Base-by-base conservation (phyloP, 1,140 invertebrate genomes). In the Mesaphorura yosii region DNA sequence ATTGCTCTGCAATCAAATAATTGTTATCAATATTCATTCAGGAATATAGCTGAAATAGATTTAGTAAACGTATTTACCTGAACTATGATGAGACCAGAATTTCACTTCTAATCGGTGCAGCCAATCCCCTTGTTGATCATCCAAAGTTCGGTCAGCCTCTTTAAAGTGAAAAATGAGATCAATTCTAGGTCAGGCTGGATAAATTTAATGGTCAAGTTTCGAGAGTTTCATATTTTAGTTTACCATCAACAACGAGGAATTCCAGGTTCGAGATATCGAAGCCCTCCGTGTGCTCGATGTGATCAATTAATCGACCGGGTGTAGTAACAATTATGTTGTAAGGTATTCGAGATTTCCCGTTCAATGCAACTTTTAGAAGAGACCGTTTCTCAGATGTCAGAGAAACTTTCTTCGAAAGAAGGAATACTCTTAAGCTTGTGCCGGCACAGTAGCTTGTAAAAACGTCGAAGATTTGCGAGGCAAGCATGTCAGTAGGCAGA, bases 111-210 rank as follows among this genome's bases (percentile, higher is more conserved):
- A 64, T 68, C 86, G 78, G 64, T 81, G 75, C 2, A 94, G 70
- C 89, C 88, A 94, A 66, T 92, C 83, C 64, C 87, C 82, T 68
- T 93, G 83, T 20, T 91, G 76, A 64, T 88, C 84, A 61, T 94
- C 87, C 71, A 93, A 82, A 56, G 92, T 83, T 58, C 88, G 75
- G 73, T 98, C 94, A 12, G 93, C 93, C 75, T 98, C n/a, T n/a
- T n/a, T n/a, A n/a, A n/a, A n/a, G n/a, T n/a, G n/a, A n/a, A n/a
- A n/a, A n/a, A n/a, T n/a, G n/a, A n/a, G 93, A 71, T 42, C 31
- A n/a, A n/a, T n/a, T n/a, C n/a, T n/a, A n/a, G n/a, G n/a, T n/a
- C n/a, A n/a, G n/a, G n/a, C n/a, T n/a, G n/a, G n/a, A n/a, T n/a
- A n/a, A n/a, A n/a, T n/a, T n/a, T n/a, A n/a, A n/a, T n/a, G n/a